Evolutionary conservation across 2,888 invertebrate genomes (phyloP), one percentile per base, ranked within the genome.

Genomic region (Crioceris asparagi): DNA sequence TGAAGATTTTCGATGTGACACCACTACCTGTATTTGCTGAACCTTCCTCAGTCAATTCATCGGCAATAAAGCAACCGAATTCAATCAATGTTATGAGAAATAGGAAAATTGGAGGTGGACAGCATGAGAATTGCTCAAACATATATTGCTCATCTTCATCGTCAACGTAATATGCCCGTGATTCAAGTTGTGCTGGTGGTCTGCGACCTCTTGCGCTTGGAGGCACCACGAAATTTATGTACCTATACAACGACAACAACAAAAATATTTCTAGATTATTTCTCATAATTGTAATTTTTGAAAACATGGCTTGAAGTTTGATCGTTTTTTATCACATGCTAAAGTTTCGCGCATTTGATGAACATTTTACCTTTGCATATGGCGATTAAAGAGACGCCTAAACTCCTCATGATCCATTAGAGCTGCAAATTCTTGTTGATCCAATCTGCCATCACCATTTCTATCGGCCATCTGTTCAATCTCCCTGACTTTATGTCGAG

Each of bases 81-180:
- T 94, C 91, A 48, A 90, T 66, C 43, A 92, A 53, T 5, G 90
- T 88, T 54, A 94, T 81, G 41, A 87, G 65, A 44, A 93, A 75
- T 84, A 96, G 91, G 57, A 90, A 86, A 36, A 97, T 55, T 2
- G 86, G 80, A 0, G 96, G 96, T 11, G 94, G 96, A 60, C 79
- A 81, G 59, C 96, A 93, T 1, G 44, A 39, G 32, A 45, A 47
- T 16, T 45, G 23, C 3, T 29, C 29, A n/a, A n/a, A n/a, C 15
- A 12, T 15, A 14, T 29, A 29, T 15, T 30, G 30, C 1, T 82
- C 83, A 68, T 83, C 83, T 29, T 55, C 51, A 14, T 63, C 58
- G 7, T 26, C 65, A 60, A 29, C n/a, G n/a, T n/a, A n/a, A n/a
- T n/a, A n/a, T n/a, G n/a, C n/a, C n/a, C n/a, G n/a, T n/a, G n/a